Percentiles rank a stretch among this genome's conserved stretches.
Conservation (phyloP, 2,797 vertebrate genomes). For the Acanthurus leucopareius region DNA sequence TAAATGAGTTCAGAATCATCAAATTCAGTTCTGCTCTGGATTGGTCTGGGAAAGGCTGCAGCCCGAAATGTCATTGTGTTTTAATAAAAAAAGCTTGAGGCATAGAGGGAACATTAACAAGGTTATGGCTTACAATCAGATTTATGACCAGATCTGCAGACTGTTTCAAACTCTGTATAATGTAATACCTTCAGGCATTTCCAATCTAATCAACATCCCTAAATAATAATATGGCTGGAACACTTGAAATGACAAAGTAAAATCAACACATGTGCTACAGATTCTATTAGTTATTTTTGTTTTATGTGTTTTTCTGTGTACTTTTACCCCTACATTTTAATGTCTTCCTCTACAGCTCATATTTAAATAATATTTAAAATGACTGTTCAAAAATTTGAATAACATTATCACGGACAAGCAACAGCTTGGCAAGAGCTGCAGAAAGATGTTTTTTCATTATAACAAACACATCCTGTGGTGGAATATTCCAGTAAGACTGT, state of each 20-base stretch:
- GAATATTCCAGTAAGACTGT: too few relatives aligned
- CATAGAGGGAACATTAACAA: slow-evolving; percentile 43
- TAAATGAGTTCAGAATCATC: slow-evolving; percentile 31
- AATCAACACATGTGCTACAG: slow-evolving; percentile 6
- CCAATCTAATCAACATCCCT: slow-evolving; percentile 31
- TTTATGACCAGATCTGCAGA: slow-evolving; percentile 57
- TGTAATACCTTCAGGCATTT: slow-evolving; percentile 35
- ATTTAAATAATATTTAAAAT: not conserved
- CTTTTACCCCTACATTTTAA: not conserved
- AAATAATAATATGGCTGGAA: slow-evolving; percentile 27
- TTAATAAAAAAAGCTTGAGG: slow-evolving; percentile 50
- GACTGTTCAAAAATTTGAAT: slow-evolving; percentile 1
- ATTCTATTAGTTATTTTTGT: slow-evolving; percentile 2
- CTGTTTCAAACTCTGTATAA: slow-evolving; percentile 44
- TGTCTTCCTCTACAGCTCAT: not conserved
- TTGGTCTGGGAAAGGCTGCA: slow-evolving; percentile 36
- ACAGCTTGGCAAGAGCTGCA: not conserved
- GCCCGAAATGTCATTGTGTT: slow-evolving; percentile 48
- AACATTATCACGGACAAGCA: not conserved
- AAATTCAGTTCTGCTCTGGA: slow-evolving; percentile 33
- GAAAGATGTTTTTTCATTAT: not conserved
- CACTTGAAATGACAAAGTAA: slow-evolving; percentile 27
- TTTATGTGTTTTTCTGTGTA: not conserved
- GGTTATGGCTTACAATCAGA: slow-evolving; percentile 51
- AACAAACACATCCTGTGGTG: too few relatives aligned